A percentile compares a stretch with the other conserved stretches of the same genome.
Evolutionary conservation across 2,888 invertebrate species (phyloP).

Genomic region (Chalcis sispes): DNA sequence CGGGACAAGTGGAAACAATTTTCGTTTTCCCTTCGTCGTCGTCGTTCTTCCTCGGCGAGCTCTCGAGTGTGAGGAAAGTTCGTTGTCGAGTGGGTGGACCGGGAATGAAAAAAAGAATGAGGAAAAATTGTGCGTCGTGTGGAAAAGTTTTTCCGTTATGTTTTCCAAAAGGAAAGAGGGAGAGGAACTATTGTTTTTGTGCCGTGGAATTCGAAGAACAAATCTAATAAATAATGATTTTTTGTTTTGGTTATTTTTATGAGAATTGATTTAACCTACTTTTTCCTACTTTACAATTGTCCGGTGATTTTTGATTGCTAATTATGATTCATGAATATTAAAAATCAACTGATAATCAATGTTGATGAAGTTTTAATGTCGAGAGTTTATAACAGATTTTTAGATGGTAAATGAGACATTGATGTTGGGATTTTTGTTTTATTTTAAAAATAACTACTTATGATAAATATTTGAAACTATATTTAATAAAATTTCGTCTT

Average conservation of each 20-base stretch:
- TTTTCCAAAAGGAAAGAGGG: background rate
- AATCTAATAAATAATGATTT: background rate
- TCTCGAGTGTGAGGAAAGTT: background rate
- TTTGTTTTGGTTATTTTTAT: background rate
- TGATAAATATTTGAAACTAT: no score
- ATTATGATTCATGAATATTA: no score
- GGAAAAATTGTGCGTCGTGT: slow-evolving; percentile 28
- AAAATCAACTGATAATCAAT: background rate
- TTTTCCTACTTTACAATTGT: no score
- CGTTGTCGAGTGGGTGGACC: background rate
- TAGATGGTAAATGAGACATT: background rate
- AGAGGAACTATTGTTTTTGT: background rate
- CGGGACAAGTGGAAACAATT: slow-evolving; percentile 60
- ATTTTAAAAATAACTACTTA: no score
- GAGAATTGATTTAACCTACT: no score
- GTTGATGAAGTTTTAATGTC: background rate
- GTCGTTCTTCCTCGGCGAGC: no score
- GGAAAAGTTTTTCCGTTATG: slow-evolving; percentile 41
- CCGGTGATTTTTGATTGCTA: no score
- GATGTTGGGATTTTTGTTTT: background rate
- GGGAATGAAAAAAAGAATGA: background rate
- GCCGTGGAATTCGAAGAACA: background rate
- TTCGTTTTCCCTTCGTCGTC: slow-evolving; percentile 50
- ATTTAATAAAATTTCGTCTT: no score
- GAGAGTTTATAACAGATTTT: background rate